Evolutionary conservation across 35 echinoderm and acorn worm species (phyloP).

Genomic region (Ptychodera flava): DNA sequence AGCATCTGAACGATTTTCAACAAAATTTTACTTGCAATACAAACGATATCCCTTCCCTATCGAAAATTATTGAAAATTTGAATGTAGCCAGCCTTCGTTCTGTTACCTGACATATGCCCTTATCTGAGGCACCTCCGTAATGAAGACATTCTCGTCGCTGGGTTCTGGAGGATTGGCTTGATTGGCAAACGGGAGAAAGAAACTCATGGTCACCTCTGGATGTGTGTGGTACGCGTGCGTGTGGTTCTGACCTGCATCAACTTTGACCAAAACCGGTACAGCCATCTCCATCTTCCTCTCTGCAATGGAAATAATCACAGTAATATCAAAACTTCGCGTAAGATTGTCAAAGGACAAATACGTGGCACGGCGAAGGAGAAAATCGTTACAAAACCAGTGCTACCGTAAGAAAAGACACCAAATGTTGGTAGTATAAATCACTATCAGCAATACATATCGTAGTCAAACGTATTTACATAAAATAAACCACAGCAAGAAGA

Average conservation of each 20-base stretch:
- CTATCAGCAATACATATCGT: neutral
- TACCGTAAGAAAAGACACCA: neutral
- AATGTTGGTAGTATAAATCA: neutral
- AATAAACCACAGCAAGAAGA: neutral
- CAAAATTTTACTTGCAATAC: too few relatives aligned
- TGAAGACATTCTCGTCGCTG: constrained; percentile 12
- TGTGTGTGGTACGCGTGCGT: neutral
- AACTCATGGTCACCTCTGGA: constrained; percentile 52
- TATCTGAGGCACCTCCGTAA: constrained; percentile 4
- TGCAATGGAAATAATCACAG: neutral
- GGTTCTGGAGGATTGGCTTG: constrained; percentile 28
- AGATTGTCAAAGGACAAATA: neutral
- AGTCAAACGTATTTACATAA: neutral
- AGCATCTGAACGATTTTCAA: too few relatives aligned
- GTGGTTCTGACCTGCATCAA: neutral
- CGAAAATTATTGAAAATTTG: too few relatives aligned
- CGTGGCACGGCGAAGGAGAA: neutral
- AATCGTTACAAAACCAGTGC: neutral
- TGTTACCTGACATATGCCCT: constrained; percentile 35
- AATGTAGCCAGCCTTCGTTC: neutral
- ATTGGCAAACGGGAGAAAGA: constrained; percentile 58
- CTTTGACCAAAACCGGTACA: neutral
- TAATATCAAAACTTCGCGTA: neutral
- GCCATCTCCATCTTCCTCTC: neutral
- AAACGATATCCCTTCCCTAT: too few relatives aligned